Percentiles rank a stretch among this genome's conserved stretches.
Evolutionary conservation across 2,797 vertebrate species (phyloP).

Genomic region (Labeo calbasu): DNA sequence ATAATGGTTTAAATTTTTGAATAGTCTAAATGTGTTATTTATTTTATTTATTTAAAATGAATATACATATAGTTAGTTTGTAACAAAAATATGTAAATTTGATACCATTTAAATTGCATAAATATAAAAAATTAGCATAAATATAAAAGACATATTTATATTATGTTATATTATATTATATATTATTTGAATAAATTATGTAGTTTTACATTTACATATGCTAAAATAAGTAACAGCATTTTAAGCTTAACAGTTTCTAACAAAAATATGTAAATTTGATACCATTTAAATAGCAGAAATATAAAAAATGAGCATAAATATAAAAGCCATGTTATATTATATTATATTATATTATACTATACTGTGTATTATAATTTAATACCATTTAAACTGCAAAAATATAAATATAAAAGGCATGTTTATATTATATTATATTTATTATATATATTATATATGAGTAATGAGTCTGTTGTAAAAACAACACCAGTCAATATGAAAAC

Average conservation of each 20-base stretch:
- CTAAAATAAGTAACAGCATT: too few relatives aligned
- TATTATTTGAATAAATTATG: not conserved
- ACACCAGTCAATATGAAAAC: constrained; percentile 5
- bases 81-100: too few relatives aligned
- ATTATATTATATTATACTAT: not conserved
- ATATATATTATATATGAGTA: not conserved
- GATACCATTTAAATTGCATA: not conserved
- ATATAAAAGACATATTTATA: not conserved
- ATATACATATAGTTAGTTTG: too few relatives aligned
- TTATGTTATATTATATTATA: not conserved
- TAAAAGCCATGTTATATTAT: not conserved
- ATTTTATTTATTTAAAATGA: not conserved
- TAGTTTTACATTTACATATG: not conserved
- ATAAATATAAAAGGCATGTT: not conserved
- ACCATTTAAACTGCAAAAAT: not conserved
- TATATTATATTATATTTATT: not conserved
- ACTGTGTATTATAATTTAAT: too few relatives aligned
- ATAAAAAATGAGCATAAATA: not conserved
- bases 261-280: too few relatives aligned
- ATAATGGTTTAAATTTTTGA: too few relatives aligned
- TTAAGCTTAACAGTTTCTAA: too few relatives aligned
- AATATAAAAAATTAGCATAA: not conserved
- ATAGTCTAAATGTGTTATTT: not conserved
- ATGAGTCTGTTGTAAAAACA: not conserved
- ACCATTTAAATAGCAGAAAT: too few relatives aligned